Evolutionary conservation across 2,797 vertebrate genomes (phyloP).

Genomic region (Sebastes glaucus): DNA sequence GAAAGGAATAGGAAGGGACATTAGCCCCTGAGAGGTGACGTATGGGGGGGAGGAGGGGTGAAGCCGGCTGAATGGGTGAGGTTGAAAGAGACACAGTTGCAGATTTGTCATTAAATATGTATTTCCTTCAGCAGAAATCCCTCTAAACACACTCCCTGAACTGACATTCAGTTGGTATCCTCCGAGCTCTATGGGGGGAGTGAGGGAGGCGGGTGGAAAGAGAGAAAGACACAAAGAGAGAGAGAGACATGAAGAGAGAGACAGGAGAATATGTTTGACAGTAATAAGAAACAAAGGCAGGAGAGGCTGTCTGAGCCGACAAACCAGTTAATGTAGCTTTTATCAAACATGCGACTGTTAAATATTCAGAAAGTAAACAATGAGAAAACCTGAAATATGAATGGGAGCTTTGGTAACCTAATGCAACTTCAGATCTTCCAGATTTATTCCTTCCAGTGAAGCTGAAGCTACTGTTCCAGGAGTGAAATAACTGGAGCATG

Average conservation of each 20-base stretch:
- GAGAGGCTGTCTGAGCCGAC: slow-evolving; percentile 17
- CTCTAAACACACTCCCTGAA: slow-evolving; percentile 66
- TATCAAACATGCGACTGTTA: slow-evolving; percentile 19
- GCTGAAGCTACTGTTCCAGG: not conserved
- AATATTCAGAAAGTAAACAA: slow-evolving; percentile 37
- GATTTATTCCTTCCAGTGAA: slow-evolving; percentile 5
- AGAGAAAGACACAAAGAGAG: slow-evolving; percentile 22
- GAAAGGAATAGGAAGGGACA: slow-evolving; percentile 16
- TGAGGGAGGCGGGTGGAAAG: not conserved
- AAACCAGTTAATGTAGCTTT: slow-evolving; percentile 25
- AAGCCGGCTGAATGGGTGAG: slow-evolving; percentile 25
- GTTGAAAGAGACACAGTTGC: slow-evolving; percentile 61
- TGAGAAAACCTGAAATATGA: slow-evolving; percentile 15
- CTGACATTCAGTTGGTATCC: slow-evolving; percentile 63
- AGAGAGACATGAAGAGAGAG: slow-evolving; percentile 12
- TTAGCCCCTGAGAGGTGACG: slow-evolving; percentile 43
- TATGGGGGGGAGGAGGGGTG: not conserved
- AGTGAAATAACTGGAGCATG: slow-evolving; percentile 52
- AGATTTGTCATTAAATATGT: slow-evolving; percentile 79
- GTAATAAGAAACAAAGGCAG: slow-evolving; percentile 29
- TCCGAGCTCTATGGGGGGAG: slow-evolving; percentile 35
- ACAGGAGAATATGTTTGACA: slow-evolving; percentile 29
- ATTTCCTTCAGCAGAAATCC: slow-evolving; percentile 71
- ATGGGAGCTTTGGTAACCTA: slow-evolving; percentile 22
- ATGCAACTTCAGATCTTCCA: slow-evolving; percentile 1